Percentiles rank a stretch among this genome's conserved stretches.
phyloP scores from a whole-genome alignment of 2,113 vertebrate species.

The Ochotona princeps region DNA sequence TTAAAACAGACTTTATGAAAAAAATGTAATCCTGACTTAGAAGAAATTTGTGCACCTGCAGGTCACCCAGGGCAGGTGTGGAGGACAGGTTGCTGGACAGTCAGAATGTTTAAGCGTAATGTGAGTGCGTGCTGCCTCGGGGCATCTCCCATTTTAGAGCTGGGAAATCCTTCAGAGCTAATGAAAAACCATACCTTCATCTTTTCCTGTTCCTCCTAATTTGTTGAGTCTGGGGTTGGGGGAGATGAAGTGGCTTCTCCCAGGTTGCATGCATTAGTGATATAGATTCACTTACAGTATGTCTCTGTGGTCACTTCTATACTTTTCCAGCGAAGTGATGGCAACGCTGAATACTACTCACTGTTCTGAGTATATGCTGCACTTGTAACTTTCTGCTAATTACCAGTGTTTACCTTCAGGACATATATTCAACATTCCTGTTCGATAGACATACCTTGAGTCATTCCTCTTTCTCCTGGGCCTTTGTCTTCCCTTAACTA shows the following conservation, averaged over 20 bases:
- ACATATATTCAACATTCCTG: not conserved
- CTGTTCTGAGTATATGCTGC: not conserved
- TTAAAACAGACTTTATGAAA: too few relatives aligned
- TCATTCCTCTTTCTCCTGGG: not conserved
- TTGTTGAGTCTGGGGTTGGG: not conserved
- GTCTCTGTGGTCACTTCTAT: accelerated
- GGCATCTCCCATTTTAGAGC: not conserved
- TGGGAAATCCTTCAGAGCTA: not conserved
- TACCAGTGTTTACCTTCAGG: not conserved
- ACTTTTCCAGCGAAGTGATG: not conserved
- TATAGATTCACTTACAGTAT: not conserved
- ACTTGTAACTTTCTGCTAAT: too few relatives aligned
- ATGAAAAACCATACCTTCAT: not conserved
- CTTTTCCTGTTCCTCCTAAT: not conserved
- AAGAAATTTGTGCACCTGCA: too few relatives aligned
- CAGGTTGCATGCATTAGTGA: not conserved
- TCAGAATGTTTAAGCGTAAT: not conserved
- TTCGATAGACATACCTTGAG: not conserved
- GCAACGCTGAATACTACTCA: not conserved
- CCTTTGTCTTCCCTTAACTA: not conserved
- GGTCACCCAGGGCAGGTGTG: not conserved
- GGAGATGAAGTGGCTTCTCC: not conserved
- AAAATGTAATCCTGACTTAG: too few relatives aligned
- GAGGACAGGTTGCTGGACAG: not conserved
- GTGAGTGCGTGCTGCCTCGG: not conserved